These are phyloP conservation scores for Akabosia matsudoensis DNA, from an alignment of 1,140 invertebrate species.

Conservation along the genomic window DNA sequence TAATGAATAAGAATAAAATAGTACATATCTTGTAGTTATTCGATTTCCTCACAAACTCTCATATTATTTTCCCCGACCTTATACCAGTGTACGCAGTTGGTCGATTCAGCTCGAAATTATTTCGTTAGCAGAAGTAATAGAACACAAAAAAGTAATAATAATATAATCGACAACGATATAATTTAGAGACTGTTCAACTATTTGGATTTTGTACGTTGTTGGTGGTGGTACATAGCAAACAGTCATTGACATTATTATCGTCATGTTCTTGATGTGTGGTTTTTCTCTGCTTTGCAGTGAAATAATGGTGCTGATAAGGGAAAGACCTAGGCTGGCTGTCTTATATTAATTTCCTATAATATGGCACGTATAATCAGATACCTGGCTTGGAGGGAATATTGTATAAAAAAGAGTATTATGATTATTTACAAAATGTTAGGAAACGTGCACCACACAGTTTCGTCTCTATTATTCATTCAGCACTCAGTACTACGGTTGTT, in stretches of 20 bases:
- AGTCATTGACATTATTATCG: slow-evolving; percentile 3
- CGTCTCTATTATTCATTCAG: not conserved
- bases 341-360: slow-evolving; percentile 18
- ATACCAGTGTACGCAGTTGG: too few species aligned
- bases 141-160: too few species aligned
- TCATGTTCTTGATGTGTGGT: slow-evolving; percentile 16
- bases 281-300: slow-evolving; percentile 19
- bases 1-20: too few species aligned
- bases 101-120: too few species aligned
- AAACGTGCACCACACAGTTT: not conserved
- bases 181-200: not conserved
- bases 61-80: too few species aligned
- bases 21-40: too few species aligned
- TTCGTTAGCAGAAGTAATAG: too few species aligned
- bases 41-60: too few species aligned
- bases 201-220: not conserved
- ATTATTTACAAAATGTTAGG: not conserved
- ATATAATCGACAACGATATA: not conserved
- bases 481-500: not conserved
- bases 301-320: slow-evolving; percentile 10
- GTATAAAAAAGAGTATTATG: not conserved
- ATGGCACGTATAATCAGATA: slow-evolving; percentile 15
- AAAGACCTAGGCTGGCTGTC: not conserved
- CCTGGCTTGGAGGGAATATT: not conserved
- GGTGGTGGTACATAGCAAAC: not conserved